Percentiles rank a stretch among this genome's conserved stretches.
These are phyloP conservation scores for Melanotaenia parkinsoni DNA, from an alignment of 2,797 vertebrate genomes.

Conservation along the genomic window DNA sequence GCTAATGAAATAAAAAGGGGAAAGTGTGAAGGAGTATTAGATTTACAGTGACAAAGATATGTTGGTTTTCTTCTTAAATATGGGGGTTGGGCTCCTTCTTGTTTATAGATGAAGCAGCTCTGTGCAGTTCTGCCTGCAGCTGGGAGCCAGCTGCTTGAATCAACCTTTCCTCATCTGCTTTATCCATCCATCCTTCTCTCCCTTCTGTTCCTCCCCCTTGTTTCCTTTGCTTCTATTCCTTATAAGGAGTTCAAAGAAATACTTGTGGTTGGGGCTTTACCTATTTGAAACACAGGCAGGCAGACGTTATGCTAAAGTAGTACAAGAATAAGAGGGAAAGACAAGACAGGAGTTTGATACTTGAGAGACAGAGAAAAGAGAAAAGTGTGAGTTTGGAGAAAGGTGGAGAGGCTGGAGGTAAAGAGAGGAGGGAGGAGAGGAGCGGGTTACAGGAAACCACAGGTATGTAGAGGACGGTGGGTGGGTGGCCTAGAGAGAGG, in stretches of 20 bases:
- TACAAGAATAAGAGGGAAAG: slow-evolving; percentile 9
- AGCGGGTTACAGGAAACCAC: slow-evolving; percentile 81
- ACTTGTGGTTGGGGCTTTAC: slow-evolving; percentile 66
- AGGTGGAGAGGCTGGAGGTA: slow-evolving; percentile 36
- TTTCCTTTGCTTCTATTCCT: slow-evolving; percentile 58
- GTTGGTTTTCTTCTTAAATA: slow-evolving; percentile 42
- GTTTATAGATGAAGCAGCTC: slow-evolving; percentile 71
- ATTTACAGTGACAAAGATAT: slow-evolving; percentile 60
- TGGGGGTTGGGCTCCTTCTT: slow-evolving; percentile 67
- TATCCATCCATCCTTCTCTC: slow-evolving; percentile 65
- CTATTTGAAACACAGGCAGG: slow-evolving; percentile 60
- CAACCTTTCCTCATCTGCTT: slow-evolving; percentile 78
- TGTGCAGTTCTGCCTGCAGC: slow-evolving; percentile 72
- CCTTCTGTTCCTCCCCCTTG: slow-evolving; percentile 32
- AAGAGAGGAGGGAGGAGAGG: slow-evolving; percentile 51
- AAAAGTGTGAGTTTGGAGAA: slow-evolving; percentile 24
- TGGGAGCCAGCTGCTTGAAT: slow-evolving; percentile 84
- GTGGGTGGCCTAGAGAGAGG: slow-evolving; percentile 72
- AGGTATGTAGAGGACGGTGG: slow-evolving; percentile 82
- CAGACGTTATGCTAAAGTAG: slow-evolving; percentile 13
- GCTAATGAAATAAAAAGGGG: not conserved
- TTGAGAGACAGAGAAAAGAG: slow-evolving; percentile 32
- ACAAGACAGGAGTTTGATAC: slow-evolving; percentile 38
- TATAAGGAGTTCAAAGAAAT: slow-evolving; percentile 80
- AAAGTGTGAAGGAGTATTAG: slow-evolving; percentile 41